Evolutionary conservation across 2,888 invertebrate species (phyloP).

Genomic region (Tolmerus cingulatus): DNA sequence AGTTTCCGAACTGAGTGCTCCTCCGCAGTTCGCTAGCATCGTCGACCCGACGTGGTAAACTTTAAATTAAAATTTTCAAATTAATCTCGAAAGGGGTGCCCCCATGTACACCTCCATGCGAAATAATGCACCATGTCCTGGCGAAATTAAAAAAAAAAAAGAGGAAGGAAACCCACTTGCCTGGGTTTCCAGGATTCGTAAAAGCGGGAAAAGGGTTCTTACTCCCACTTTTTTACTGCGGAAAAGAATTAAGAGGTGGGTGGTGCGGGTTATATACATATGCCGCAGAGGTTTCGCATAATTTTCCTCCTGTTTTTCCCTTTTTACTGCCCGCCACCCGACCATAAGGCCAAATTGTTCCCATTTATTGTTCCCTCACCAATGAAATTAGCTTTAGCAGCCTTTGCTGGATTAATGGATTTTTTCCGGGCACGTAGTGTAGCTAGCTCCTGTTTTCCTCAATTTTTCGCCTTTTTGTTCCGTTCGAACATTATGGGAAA

Average conservation of each 20-base stretch:
- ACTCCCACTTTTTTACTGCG: not conserved
- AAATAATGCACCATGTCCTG: not conserved
- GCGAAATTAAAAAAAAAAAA: not conserved
- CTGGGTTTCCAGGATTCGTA: not conserved
- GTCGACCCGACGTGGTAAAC: not conserved
- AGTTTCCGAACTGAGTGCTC: not conserved
- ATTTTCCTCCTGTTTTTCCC: not conserved
- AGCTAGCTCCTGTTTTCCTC: not conserved
- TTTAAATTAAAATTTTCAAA: not conserved
- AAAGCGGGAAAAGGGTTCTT: not conserved
- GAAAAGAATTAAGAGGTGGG: not conserved
- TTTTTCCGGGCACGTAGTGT: not conserved
- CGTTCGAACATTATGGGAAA: not conserved
- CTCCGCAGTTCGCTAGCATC: not conserved
- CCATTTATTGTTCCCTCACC: not conserved
- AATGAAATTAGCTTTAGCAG: conserved; percentile 17
- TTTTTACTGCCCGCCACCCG: not conserved
- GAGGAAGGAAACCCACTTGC: not conserved
- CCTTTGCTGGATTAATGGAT: not conserved
- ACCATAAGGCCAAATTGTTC: not conserved
- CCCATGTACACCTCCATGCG: not conserved
- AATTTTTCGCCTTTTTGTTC: not conserved
- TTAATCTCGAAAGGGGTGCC: not conserved
- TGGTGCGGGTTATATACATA: not conserved
- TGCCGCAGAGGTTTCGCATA: not conserved